phyloP scores from a whole-genome alignment of 1,140 invertebrate genomes.

The Chrysopa pallens region DNA sequence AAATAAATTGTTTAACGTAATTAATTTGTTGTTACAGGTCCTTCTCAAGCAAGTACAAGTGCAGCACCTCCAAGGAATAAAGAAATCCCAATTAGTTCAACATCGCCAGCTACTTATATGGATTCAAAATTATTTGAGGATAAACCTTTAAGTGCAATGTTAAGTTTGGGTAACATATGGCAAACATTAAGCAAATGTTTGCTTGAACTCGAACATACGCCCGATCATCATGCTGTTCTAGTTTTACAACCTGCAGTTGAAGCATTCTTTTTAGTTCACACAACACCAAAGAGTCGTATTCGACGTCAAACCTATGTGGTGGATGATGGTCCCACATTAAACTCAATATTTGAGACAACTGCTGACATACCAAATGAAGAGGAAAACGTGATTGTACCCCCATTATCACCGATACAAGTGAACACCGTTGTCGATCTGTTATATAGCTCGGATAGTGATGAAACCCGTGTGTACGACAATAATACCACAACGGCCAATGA shows the following conservation, averaged over 20 bases:
- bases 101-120: background rate
- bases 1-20: no score
- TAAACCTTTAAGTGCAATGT: slow-evolving; percentile 46
- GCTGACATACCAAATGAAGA: background rate
- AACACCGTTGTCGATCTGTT: background rate
- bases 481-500: no score
- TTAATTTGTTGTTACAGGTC: background rate
- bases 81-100: slow-evolving; percentile 2
- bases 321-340: background rate
- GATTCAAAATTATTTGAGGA: slow-evolving; percentile 8
- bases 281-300: slow-evolving; percentile 32
- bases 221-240: slow-evolving; percentile 86
- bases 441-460: no score
- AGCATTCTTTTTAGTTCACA: slow-evolving; percentile 80
- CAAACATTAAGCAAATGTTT: slow-evolving; percentile 66
- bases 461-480: no score
- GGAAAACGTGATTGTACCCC: background rate
- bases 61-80: slow-evolving; percentile 2
- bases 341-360: background rate
- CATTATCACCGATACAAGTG: background rate
- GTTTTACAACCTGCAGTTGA: slow-evolving; percentile 81
- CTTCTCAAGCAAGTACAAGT: background rate
- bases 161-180: slow-evolving; percentile 61
- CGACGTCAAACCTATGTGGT: slow-evolving; percentile 1
- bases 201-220: slow-evolving; percentile 63